Evolutionary conservation across 1,140 invertebrate genomes (phyloP).

Genomic region (Phenacoccus solenopsis): DNA sequence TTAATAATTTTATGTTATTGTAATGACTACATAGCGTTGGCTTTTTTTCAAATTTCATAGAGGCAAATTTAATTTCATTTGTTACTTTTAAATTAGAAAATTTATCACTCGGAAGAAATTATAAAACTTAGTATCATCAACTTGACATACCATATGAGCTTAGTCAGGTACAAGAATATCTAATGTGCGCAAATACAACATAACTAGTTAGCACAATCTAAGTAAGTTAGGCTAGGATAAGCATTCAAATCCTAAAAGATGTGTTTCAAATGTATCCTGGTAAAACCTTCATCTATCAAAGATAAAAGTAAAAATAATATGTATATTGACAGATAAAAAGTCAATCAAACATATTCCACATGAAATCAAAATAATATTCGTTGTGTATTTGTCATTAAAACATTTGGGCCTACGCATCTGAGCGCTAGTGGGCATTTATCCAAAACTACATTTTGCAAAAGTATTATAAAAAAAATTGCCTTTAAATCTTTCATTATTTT

Average conservation of each 20-base stretch:
- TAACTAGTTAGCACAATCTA: no score
- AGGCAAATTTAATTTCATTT: not conserved
- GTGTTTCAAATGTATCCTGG: no score
- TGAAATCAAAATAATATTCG: not conserved
- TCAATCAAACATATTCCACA: not conserved
- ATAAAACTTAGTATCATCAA: not conserved
- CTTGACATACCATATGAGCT: not conserved
- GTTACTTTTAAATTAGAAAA: constrained; percentile 2
- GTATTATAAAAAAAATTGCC: constrained; percentile 12
- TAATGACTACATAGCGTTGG: not conserved
- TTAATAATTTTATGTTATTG: constrained; percentile 4
- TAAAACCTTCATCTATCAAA: no score
- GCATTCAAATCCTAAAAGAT: no score
- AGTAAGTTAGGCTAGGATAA: no score
- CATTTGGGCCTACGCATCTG: not conserved
- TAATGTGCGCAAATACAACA: no score
- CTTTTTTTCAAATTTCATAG: not conserved
- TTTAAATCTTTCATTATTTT: constrained; percentile 16
- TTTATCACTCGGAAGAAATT: not conserved
- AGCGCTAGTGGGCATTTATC: not conserved
- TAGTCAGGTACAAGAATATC: not conserved
- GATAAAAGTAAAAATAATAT: not conserved
- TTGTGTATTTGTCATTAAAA: not conserved
- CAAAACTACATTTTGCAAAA: constrained; percentile 1
- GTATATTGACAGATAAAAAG: not conserved